phyloP scores from a whole-genome alignment of 2,888 invertebrate species.

The Dione juno region DNA sequence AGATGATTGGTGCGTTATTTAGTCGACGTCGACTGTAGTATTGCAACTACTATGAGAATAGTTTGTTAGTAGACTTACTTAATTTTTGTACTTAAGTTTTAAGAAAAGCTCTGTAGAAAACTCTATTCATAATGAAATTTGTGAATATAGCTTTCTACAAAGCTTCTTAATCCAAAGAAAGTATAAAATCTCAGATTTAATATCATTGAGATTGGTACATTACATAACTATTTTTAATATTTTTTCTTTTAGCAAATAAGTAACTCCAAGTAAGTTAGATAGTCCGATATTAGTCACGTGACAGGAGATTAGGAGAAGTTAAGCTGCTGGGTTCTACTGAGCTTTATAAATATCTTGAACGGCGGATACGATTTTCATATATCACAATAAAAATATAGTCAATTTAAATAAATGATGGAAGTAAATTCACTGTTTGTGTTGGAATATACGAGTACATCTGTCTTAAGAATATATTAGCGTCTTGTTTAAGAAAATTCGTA shows the following conservation, averaged over 20 bases:
- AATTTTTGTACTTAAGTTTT: no score
- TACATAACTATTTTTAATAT: no score
- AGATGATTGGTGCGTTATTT: not conserved
- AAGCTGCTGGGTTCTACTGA: not conserved
- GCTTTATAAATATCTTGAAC: constrained; percentile 1
- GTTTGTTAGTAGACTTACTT: not conserved
- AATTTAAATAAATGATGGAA: constrained; percentile 19
- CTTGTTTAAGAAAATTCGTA: no score
- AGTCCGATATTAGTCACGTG: not conserved
- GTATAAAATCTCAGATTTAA: no score
- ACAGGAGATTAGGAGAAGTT: no score
- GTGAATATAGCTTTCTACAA: no score
- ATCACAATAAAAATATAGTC: constrained; percentile 36
- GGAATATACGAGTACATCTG: not conserved
- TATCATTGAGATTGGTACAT: no score
- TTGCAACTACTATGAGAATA: not conserved
- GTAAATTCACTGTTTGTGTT: constrained; percentile 12
- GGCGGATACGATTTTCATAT: constrained; percentile 30
- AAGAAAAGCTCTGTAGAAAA: no score
- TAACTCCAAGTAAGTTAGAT: not conserved
- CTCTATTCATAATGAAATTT: no score
- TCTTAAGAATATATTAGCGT: no score
- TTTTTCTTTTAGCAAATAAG: not conserved
- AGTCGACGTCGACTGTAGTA: not conserved
- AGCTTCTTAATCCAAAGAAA: no score